phyloP scores from a whole-genome alignment of 2,113 vertebrate species.

The Orycteropus afer region DNA sequence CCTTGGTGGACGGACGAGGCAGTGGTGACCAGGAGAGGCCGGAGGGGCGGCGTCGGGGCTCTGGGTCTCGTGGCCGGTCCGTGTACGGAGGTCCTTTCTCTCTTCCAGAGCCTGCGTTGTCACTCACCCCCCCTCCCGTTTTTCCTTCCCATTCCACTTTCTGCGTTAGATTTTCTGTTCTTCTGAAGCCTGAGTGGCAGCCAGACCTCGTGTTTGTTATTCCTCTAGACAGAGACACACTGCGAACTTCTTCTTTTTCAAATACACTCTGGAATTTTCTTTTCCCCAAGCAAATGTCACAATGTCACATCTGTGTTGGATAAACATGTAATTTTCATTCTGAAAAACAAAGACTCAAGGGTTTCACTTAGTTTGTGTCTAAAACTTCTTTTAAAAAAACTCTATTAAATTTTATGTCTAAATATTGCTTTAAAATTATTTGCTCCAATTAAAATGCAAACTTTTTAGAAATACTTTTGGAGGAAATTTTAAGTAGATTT shows the following conservation, averaged over 20 bases:
- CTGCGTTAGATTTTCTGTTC: not conserved
- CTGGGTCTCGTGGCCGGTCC: not conserved
- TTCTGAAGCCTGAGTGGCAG: not conserved
- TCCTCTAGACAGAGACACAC: not conserved
- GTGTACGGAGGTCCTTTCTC: not conserved
- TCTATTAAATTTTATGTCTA: not conserved
- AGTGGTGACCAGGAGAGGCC: rapidly evolving
- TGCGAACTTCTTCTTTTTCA: not conserved
- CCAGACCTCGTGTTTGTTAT: conserved; percentile 5
- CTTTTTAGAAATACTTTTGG: conserved; percentile 44
- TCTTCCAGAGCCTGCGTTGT: not conserved
- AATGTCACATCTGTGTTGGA: conserved; percentile 31
- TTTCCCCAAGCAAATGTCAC: not conserved
- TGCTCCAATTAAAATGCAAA: not conserved
- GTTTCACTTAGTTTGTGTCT: conserved; percentile 20
- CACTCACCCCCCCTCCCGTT: not conserved
- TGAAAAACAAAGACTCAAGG: conserved; percentile 21
- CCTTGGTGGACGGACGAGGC: not conserved
- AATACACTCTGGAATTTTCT: not conserved
- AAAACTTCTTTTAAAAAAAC: not conserved
- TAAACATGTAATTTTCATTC: conserved; percentile 48
- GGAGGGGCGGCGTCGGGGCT: not conserved
- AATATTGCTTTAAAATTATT: conserved; percentile 27
- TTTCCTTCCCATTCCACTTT: not conserved
- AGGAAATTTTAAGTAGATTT: not conserved